Conservation (phyloP, 2,888 invertebrate genomes). For the Bruchidius siliquastri region DNA sequence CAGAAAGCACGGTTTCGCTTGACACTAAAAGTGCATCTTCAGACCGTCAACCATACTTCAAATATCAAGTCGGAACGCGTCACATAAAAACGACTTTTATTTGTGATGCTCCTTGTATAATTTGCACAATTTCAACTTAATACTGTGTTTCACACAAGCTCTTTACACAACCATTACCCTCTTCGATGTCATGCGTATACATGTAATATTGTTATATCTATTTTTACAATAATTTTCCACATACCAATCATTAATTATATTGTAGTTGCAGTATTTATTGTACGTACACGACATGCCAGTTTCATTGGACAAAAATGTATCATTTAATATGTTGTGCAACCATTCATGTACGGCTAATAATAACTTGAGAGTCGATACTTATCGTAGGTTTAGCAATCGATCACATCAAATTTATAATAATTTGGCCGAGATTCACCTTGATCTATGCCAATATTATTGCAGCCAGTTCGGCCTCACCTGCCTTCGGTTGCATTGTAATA, state of each 20-base stretch:
- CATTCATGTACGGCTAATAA: not conserved
- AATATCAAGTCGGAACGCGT: no score
- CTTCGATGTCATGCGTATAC: not conserved
- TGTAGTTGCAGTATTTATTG: not conserved
- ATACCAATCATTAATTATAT: not conserved
- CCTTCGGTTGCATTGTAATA: not conserved
- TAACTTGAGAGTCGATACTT: not conserved
- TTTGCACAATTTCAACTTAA: not conserved
- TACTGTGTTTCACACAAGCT: not conserved
- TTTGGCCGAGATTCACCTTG: constrained; percentile 11
- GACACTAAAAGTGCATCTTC: no score
- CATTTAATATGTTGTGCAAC: not conserved
- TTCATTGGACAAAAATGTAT: not conserved
- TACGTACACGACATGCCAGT: not conserved
- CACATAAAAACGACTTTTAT: no score
- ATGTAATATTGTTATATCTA: not conserved
- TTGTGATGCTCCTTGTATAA: not conserved
- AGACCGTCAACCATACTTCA: no score
- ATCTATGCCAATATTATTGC: constrained; percentile 16
- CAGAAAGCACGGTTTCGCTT: no score
- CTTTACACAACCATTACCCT: not conserved
- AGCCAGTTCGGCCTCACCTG: not conserved
- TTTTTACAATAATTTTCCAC: not conserved
- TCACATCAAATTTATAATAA: not conserved
- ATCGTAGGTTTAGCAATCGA: not conserved